These are phyloP conservation scores for Temnothorax unifasciatus DNA, from an alignment of 2,888 invertebrate genomes.

Conservation along the genomic window DNA sequence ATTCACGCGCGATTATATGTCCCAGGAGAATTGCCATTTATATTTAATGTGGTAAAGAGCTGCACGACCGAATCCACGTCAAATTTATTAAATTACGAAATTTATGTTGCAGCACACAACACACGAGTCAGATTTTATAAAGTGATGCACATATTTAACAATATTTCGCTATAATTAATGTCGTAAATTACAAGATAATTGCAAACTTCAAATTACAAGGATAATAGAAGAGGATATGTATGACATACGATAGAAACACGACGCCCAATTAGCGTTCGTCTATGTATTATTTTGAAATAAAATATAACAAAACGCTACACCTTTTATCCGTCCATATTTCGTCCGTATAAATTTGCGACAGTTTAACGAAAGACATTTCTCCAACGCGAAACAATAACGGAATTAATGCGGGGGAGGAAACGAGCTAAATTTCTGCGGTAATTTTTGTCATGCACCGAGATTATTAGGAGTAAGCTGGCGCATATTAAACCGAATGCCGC, in stretches of 20 bases:
- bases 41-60: conserved; percentile 39
- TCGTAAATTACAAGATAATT: conserved; percentile 16
- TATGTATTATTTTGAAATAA: neutral
- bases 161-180: conserved; percentile 34
- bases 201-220: conserved; percentile 28
- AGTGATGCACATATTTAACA: conserved; percentile 24
- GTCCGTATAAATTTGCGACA: neutral
- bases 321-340: neutral
- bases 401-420: conserved; percentile 30
- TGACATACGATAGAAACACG: conserved; percentile 5
- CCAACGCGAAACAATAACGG: conserved; percentile 2
- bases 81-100: conserved; percentile 49
- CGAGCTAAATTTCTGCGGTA: conserved; percentile 25
- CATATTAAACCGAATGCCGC: conserved; percentile 42
- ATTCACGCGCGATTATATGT: conserved; percentile 50
- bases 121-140: conserved; percentile 26
- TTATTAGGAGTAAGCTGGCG: conserved; percentile 28
- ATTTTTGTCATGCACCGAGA: conserved; percentile 21
- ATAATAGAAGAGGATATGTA: conserved; percentile 1
- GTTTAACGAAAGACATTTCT: neutral
- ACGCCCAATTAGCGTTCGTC: conserved; percentile 2
- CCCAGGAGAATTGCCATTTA: conserved; percentile 46
- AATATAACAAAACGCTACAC: neutral
- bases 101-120: neutral
- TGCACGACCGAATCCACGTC: conserved; percentile 33